Evolutionary conservation across 2,113 vertebrate species (phyloP), one percentile per base, ranked within the genome.

Genomic region (Nothocercus julius): DNA sequence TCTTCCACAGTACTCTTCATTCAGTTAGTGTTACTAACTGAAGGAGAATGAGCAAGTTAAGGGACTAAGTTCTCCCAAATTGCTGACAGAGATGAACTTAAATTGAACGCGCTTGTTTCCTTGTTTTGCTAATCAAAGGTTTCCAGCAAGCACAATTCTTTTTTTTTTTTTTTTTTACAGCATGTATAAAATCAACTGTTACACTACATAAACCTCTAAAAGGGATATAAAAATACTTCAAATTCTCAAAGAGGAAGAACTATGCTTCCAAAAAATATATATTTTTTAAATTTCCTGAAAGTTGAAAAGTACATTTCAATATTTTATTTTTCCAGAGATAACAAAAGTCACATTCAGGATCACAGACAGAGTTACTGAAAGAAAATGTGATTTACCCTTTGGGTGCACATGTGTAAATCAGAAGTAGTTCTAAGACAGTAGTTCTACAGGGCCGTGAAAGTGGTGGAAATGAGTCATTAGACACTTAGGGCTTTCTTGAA

Each of bases 51-150:
- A 75, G 58, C 8, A 79, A 82, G 42, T 56, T 67, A 77, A 77
- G 15, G 38, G n/a, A 36, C 25, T 47, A 6, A 28, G 25, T 70
- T 42, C 30, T 51, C 84, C 34, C 28, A 88, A 70, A 62, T 0
- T 45, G 40, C 45, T 40, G 20, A 67, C 42, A 80, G 13, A 44
- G 4, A n/a, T 38, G 17, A 49, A 0, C 0, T 74, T 34, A 83
- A 42, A 28, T 3, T 76, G 25, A 77, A 22, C 2, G 25, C 66
- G 4, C 0, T 4, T 42, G 17, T 8, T 1, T 54, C 53, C 13
- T 54, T 54, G 27, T 4, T n/a, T 70, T 70, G 64, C 63, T 53
- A 42, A 27, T 18, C 16, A 8, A 56, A 21, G 3, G 13, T 81
- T 82, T 68, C 67, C 13, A 36, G 78, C 28, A 85, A 79, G 69